A percentile compares a stretch with the other conserved stretches of the same genome.
Evolutionary conservation across 2,888 invertebrate species (phyloP).

Genomic region (Drosophila conformis): DNA sequence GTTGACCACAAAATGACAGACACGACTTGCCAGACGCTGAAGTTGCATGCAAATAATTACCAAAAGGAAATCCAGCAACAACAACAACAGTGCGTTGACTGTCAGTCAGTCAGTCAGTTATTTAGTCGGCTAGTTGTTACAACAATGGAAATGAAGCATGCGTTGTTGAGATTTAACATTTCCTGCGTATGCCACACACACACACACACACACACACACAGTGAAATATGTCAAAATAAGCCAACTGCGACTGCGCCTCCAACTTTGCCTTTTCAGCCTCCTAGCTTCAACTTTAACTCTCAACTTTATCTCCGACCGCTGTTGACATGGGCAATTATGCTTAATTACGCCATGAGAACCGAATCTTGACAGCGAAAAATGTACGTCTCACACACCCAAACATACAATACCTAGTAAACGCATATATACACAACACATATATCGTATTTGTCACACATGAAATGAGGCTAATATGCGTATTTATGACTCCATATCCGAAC

Average conservation of each 20-base stretch:
- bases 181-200: conserved; percentile 60
- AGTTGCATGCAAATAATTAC: conserved; percentile 83
- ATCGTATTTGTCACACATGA: conserved; percentile 34
- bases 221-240: conserved; percentile 76
- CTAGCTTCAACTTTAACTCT: conserved; percentile 12
- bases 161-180: conserved; percentile 62
- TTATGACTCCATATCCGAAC: conserved; percentile 61
- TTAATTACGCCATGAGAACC: conserved; percentile 74
- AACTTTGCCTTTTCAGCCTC: conserved; percentile 13
- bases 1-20: conserved; percentile 71
- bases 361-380: conserved; percentile 55
- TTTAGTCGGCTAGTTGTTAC: conserved; percentile 15
- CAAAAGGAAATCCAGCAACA: conserved; percentile 55
- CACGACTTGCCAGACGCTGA: conserved; percentile 38
- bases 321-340: conserved; percentile 77
- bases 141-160: conserved; percentile 56
- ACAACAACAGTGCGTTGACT: conserved; percentile 20
- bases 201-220: conserved; percentile 23
- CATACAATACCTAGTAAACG: background rate
- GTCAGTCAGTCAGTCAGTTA: conserved; percentile 21
- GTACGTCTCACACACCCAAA: conserved; percentile 30
- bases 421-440: conserved; percentile 5
- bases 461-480: conserved; percentile 81
- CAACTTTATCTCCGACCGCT: conserved; percentile 22
- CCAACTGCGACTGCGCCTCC: conserved; percentile 35